Base-by-base conservation (phyloP, 2,888 invertebrate genomes). In the Pterobdella sp. region DNA sequence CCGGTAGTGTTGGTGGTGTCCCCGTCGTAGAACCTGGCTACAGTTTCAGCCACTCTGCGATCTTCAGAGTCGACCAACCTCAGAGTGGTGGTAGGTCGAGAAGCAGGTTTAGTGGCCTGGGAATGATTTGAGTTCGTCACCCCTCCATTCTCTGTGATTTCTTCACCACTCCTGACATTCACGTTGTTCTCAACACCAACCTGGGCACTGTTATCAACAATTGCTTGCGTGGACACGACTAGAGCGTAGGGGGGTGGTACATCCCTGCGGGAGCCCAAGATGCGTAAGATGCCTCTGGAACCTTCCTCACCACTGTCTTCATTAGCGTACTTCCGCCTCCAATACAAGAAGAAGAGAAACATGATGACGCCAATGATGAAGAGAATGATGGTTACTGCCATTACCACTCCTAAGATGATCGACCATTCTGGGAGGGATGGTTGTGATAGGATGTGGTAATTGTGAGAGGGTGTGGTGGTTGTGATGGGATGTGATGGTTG, bases 181-280 rank as follows among this genome's bases (percentile, higher is more conserved):
- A 26, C 26, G 35, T 31, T 31, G 26, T n/a, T 18, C 2, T 22
- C 35, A 31, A 32, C 63, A 18, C 69, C 69, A 18, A 42, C 69
- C 7, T 22, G n/a, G 3, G 49, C 31, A 26, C 34, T 52, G 4
- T 4, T 10, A 18, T 52, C 69, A 14, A 29, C 69, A 14, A 14
- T 26, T 4, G 35, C 65, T 1, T 52, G 60, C 10, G 36, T 35
- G 1, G 52, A 22, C 7, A 71, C 71, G 14, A 71, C 71, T 1
- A 71, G 71, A 14, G 71, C 71, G 56, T 71, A 71, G 0, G 71
- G 71, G 14, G 71, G 71, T 31, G 71, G 71, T 18, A 71, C 71
- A 35, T 71, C 71, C 26, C 71, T 71, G 1, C 71, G 34, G 29
- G 34, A 36, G 1, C 71, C 71, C 3, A 63, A 63, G 22, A 52